phyloP scores from a whole-genome alignment of 2,888 invertebrate species.

The Drosophila yooni region DNA sequence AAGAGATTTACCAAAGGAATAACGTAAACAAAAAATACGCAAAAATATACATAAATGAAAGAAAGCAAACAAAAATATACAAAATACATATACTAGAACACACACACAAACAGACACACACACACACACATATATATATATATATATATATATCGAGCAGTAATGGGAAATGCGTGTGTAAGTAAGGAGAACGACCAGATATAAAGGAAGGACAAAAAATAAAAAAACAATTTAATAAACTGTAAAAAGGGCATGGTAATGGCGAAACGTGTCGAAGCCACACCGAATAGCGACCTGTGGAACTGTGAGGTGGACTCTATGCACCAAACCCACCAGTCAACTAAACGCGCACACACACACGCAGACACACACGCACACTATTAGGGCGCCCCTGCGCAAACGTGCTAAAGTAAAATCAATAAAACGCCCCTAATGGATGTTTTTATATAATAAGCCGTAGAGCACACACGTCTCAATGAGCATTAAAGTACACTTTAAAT shows the following conservation, averaged over 20 bases:
- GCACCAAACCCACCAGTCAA: constrained; percentile 28
- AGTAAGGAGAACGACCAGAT: constrained; percentile 2
- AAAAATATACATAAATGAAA: constrained; percentile 31
- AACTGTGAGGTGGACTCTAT: constrained; percentile 29
- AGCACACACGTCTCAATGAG: constrained; percentile 68
- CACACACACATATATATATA: not conserved
- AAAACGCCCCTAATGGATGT: constrained; percentile 73
- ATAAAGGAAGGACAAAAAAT: constrained; percentile 13
- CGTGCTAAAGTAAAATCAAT: constrained; percentile 79
- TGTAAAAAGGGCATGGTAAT: constrained; percentile 77
- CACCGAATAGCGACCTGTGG: constrained; percentile 51
- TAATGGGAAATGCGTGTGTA: constrained; percentile 16
- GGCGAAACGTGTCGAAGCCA: constrained; percentile 66
- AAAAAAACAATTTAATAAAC: constrained; percentile 79
- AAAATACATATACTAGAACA: constrained; percentile 1
- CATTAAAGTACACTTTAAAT: constrained; percentile 67
- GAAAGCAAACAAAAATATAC: constrained; percentile 39
- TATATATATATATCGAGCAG: constrained; percentile 10
- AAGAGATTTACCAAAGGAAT: constrained; percentile 59
- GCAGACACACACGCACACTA: constrained; percentile 25
- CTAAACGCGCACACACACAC: constrained; percentile 23
- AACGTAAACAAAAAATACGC: constrained; percentile 56
- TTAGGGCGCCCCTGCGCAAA: constrained; percentile 29
- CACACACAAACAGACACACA: not conserved
- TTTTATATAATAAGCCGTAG: constrained; percentile 78